Evolutionary conservation across 2,797 vertebrate genomes (phyloP), one percentile per base, ranked within the genome.

Genomic region (Onychomys arenicola): DNA sequence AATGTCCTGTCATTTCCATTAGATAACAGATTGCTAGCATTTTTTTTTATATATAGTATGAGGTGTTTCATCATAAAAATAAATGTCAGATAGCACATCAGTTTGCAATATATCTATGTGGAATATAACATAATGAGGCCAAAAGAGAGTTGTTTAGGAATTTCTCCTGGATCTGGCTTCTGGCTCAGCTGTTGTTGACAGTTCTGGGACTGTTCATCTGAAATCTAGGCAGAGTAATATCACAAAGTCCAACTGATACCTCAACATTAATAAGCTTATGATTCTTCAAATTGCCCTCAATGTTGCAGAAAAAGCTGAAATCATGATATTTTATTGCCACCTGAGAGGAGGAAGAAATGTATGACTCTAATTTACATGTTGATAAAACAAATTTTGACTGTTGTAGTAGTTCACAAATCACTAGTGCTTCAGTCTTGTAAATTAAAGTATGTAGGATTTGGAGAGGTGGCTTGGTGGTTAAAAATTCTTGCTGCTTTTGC

Each of bases 21-120:
- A 97, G 90, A 82, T 93, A 95, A 69, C 49, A 97, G 25, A 96
- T 94, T 94, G 94, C 46, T 87, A 90, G 40, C 27, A 43, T 43
- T 27, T 93, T 27, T 93, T 11, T 82, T 7, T n/a, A 55, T 80
- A 46, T 84, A 65, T 32, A n/a, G 11, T 89, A n/a, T 77, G 69
- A 95, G 89, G 40, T 95, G 78, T 92, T 97, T 97, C 93, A 97
- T 96, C 95, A 97, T 93, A 94, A 94, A 91, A 95, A 89, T 81
- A 49, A 90, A 67, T 78, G 86, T 89, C 87, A 96, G 89, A 52
- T 77, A 7, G n/a, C 65, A 2, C 34, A 43, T 89, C n/a, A 69
- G 43, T 6, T 81, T 94, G 46, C 3, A 95, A 0, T 71, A 10
- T 32, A 29, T 97, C 86, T 83, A 32, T 89, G 16, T 89, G 61